Base-by-base conservation (phyloP, 2,797 vertebrate genomes). In the Ptychobarbus kaznakovi region DNA sequence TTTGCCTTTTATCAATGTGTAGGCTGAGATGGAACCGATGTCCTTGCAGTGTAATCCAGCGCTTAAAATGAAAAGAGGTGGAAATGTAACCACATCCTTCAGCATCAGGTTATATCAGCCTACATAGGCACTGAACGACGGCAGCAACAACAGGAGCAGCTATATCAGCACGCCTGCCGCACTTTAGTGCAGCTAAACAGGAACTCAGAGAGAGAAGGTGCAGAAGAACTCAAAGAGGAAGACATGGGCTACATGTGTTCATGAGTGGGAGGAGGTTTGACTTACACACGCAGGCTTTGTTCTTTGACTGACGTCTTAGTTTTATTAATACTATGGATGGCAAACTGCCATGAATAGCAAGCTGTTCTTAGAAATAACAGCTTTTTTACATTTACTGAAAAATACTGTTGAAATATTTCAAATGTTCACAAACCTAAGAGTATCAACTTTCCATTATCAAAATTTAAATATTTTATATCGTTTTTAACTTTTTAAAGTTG, bases 21-120 rank as follows among this genome's bases (percentile, higher is more conserved):
- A 1, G 65, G 65, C 65, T 91, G 70, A 74, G 81, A 51, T 80
- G 88, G 76, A 88, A 80, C 20, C 42, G 42, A 58, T 77, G 86
- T 77, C 80, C 88, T 86, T 88, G 84, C 77, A 74, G 88, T 58
- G 89, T 80, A 88, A 86, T 66, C 80, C 40, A 53, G 32, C 72
- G 87, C 89, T 91, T 87, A 91, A 11, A 40, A 20, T 76, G 70
- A 18, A 78, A 86, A 80, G 42, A 86, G 84, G 86, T 88, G 88
- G 82, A 49, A 49, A n/a, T 18, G n/a, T 87, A 88, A 46, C 90
- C 92, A 92, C 94, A 94, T 95, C 94, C 93, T 94, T 92, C 22
- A 56, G 80, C 49, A 10, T 82, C 66, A 82, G 76, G 51, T 61
- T 70, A 11, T 61, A 44, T 35, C 61, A 81, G 76, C 38, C 42